A percentile compares a stretch with the other conserved stretches of the same genome.
Evolutionary conservation across 2,888 invertebrate species (phyloP).

Genomic region (Trachelus tabidus): DNA sequence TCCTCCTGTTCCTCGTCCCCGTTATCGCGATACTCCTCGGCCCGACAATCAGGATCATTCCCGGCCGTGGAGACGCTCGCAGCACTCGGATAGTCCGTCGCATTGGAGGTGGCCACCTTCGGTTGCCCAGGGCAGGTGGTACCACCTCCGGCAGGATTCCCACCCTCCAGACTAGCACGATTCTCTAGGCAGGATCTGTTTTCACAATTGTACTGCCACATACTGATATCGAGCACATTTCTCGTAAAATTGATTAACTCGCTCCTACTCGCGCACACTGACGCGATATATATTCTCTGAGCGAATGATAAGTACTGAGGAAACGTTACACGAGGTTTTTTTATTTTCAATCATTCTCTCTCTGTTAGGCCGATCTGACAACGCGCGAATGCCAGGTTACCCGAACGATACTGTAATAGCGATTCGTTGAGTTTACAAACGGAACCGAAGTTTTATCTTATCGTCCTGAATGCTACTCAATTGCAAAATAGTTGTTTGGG

Average conservation of each 20-base stretch:
- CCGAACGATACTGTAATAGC: background rate
- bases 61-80: background rate
- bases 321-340: background rate
- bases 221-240: background rate
- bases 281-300: no score
- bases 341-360: no score
- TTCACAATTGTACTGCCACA: conserved; percentile 3
- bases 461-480: background rate
- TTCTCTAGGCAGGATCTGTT: background rate
- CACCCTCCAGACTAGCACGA: background rate
- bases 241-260: background rate
- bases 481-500: background rate
- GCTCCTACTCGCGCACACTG: background rate
- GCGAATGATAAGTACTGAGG: background rate
- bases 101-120: background rate
- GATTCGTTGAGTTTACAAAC: background rate
- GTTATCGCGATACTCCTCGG: conserved; percentile 16
- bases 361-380: background rate
- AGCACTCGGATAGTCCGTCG: background rate
- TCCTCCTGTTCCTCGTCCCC: conserved; percentile 33
- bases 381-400: background rate
- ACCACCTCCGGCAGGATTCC: background rate
- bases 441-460: background rate
- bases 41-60: conserved; percentile 17
- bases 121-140: background rate